phyloP scores from a whole-genome alignment of 2,113 vertebrate genomes.

The Eublepharis macularius region DNA sequence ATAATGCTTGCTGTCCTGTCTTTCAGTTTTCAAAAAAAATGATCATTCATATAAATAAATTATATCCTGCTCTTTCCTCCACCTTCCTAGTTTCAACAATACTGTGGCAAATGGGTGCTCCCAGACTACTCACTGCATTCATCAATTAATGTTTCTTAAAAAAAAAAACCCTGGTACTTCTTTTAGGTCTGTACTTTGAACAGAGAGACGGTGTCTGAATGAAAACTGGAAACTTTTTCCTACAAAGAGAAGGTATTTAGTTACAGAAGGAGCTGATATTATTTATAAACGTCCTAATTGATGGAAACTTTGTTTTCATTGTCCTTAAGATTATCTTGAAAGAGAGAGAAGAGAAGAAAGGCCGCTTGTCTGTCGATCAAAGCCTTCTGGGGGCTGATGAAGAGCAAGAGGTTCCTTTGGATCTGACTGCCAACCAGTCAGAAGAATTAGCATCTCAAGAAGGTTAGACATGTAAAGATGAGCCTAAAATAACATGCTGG shows the following conservation, averaged over 20 bases:
- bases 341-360: conserved; percentile 97
- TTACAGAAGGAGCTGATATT: background rate
- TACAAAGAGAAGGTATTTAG: background rate
- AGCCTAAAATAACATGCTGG: background rate
- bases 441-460: conserved; percentile 90
- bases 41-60: no score
- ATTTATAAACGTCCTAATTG: conserved; percentile 10
- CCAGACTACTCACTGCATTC: no score
- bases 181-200: background rate
- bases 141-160: background rate
- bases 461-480: conserved; percentile 70
- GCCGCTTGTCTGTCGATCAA: conserved; percentile 85
- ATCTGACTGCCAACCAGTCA: conserved; percentile 83
- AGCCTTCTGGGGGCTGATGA: conserved; percentile 83
- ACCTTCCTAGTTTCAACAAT: no score
- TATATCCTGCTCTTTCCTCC: no score
- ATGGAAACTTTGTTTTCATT: conserved; percentile 50
- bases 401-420: conserved; percentile 80
- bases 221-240: background rate
- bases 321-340: conserved; percentile 91
- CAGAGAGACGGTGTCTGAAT: conserved; percentile 2
- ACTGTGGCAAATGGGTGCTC: no score
- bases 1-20: background rate
- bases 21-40: background rate
- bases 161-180: no score